Evolutionary conservation across 2,888 invertebrate genomes (phyloP).

Genomic region (Microplitis manilae): DNA sequence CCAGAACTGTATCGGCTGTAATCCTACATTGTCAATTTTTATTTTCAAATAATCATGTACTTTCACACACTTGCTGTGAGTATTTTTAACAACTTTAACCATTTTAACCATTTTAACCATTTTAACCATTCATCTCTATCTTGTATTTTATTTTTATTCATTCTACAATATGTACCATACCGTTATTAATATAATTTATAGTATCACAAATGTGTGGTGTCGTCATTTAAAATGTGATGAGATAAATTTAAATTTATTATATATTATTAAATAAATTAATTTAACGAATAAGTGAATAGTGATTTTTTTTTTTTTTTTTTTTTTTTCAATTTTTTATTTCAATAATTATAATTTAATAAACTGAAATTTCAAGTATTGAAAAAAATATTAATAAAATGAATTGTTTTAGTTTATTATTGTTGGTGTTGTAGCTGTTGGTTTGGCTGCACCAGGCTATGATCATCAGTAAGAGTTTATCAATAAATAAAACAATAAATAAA

Average conservation of each 20-base stretch:
- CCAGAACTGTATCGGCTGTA: constrained; percentile 64
- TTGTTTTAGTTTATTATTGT: constrained; percentile 64
- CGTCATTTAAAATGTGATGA: too few relatives aligned
- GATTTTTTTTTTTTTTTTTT: too few relatives aligned
- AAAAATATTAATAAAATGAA: background rate
- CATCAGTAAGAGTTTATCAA: constrained; percentile 57
- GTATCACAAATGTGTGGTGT: too few relatives aligned
- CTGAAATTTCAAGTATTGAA: too few relatives aligned
- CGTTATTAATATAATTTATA: too few relatives aligned
- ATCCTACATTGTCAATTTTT: constrained; percentile 51
- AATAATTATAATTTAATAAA: background rate
- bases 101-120: too few relatives aligned
- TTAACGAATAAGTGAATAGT: too few relatives aligned
- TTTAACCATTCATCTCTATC: background rate
- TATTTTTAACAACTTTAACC: constrained; percentile 42
- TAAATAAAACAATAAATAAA: background rate
- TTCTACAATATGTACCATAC: background rate
- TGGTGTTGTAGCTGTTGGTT: constrained; percentile 61
- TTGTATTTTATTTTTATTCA: background rate
- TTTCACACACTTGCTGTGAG: constrained; percentile 65
- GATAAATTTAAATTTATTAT: too few relatives aligned
- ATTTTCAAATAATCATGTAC: constrained; percentile 57
- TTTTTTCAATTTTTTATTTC: too few relatives aligned
- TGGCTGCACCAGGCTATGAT: constrained; percentile 61
- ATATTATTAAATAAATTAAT: too few relatives aligned